Evolutionary conservation across 2,888 invertebrate genomes (phyloP).

Genomic region (Notocelia uddmanniana): DNA sequence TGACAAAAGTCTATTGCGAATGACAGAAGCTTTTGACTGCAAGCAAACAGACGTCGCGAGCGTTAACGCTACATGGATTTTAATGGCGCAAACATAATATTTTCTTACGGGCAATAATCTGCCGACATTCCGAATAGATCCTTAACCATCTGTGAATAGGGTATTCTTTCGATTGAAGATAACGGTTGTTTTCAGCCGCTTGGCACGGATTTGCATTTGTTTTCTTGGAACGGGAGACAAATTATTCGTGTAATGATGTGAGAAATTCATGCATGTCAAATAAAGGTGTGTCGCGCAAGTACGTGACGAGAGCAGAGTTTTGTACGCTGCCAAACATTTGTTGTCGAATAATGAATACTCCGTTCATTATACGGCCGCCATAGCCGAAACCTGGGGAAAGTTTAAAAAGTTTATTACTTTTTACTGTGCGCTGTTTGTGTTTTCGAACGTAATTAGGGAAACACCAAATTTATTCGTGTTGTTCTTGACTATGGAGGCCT

Average conservation of each 20-base stretch:
- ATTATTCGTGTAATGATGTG: slow-evolving; percentile 65
- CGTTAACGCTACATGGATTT: slow-evolving; percentile 48
- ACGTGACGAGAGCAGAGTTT: slow-evolving; percentile 35
- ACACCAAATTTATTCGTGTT: background rate
- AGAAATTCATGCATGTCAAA: slow-evolving; percentile 58
- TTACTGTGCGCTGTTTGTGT: slow-evolving; percentile 10
- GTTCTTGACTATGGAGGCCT: background rate
- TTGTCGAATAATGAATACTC: slow-evolving; percentile 22
- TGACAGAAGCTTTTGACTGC: slow-evolving; percentile 52
- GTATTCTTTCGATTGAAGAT: slow-evolving; percentile 28
- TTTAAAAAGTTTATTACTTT: slow-evolving; percentile 3
- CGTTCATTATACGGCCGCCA: too few relatives aligned
- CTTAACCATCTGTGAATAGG: background rate
- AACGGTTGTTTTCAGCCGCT: slow-evolving; percentile 45
- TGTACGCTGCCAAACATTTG: slow-evolving; percentile 13
- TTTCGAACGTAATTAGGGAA: background rate
- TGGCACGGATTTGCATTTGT: slow-evolving; percentile 49
- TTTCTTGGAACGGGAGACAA: slow-evolving; percentile 51
- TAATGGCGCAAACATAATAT: slow-evolving; percentile 44
- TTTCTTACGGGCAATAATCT: slow-evolving; percentile 18
- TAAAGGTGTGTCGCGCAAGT: slow-evolving; percentile 37
- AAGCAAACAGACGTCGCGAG: slow-evolving; percentile 54
- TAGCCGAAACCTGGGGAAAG: background rate
- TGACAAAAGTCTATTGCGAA: background rate
- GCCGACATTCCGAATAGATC: background rate